Conservation (phyloP, 2,888 invertebrate species). For the Leptogaster cylindrica region DNA sequence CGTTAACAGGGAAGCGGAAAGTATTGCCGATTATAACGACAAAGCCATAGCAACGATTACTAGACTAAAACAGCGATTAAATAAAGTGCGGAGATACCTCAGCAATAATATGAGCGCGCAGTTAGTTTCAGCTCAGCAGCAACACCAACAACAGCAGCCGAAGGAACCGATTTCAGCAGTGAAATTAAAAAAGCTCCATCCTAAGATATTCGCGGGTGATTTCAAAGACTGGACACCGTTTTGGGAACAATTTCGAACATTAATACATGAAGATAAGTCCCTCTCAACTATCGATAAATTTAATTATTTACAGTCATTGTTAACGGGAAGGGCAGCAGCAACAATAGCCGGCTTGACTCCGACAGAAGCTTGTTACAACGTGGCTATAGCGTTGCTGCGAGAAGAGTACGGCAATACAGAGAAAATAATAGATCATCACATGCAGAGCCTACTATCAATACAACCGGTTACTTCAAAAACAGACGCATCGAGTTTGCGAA, state of each 20-base stretch:
- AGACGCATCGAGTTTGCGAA: neutral
- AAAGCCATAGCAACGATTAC: too few relatives aligned
- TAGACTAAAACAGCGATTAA: too few relatives aligned
- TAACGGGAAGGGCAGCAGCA: conserved; percentile 21
- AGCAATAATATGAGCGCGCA: too few relatives aligned
- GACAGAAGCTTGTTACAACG: conserved; percentile 26
- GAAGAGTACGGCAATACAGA: conserved; percentile 38
- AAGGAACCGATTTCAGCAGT: too few relatives aligned
- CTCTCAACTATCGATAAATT: conserved; percentile 26
- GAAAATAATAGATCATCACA: conserved; percentile 26
- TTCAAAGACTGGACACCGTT: neutral
- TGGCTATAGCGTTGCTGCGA: conserved; percentile 20
- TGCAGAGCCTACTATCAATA: conserved; percentile 25
- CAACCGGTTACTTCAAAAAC: neutral
- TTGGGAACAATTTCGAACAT: neutral
- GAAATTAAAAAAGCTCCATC: neutral
- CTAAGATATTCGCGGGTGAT: neutral
- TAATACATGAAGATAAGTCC: neutral
- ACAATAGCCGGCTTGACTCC: conserved; percentile 29
- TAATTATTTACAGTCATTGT: conserved; percentile 28
- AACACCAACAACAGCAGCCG: too few relatives aligned
- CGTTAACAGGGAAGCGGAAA: too few relatives aligned
- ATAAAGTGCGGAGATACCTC: too few relatives aligned
- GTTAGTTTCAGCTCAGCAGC: too few relatives aligned
- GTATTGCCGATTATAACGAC: too few relatives aligned